phyloP scores from a whole-genome alignment of 1,140 invertebrate genomes.

The Drosophila tsacasi region DNA sequence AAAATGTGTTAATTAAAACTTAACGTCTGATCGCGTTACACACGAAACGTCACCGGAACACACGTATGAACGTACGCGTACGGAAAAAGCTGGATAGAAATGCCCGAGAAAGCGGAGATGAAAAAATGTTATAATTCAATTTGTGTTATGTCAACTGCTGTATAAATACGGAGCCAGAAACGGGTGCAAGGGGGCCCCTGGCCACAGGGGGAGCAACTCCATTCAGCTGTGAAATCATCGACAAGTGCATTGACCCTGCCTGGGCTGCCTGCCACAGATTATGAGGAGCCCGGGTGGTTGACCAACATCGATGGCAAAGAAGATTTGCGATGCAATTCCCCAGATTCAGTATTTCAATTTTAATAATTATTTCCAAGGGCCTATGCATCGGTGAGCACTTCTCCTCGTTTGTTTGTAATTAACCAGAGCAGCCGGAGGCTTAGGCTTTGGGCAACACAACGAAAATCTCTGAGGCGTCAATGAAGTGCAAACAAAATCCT shows the following conservation, averaged over 20 bases:
- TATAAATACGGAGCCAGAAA: conserved; percentile 33
- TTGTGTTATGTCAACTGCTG: conserved; percentile 60
- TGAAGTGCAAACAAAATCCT: conserved; percentile 5
- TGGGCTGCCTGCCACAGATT: not conserved
- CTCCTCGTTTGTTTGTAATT: conserved; percentile 39
- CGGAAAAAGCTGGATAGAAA: conserved; percentile 18
- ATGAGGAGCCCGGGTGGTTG: not conserved
- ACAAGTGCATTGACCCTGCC: conserved; percentile 61
- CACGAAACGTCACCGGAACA: conserved; percentile 38
- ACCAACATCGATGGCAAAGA: not conserved
- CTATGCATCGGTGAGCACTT: conserved; percentile 25
- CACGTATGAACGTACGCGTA: conserved; percentile 9
- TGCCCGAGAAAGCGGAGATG: conserved; percentile 23
- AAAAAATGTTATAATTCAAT: conserved; percentile 72
- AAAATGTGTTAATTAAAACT: conserved; percentile 79
- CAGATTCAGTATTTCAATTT: not conserved
- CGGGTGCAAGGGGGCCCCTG: not conserved
- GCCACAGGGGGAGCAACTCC: not conserved
- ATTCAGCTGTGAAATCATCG: conserved; percentile 51
- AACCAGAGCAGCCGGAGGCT: conserved; percentile 20
- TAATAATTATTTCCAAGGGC: conserved; percentile 17
- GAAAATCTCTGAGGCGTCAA: conserved; percentile 22
- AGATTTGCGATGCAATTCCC: conserved; percentile 14
- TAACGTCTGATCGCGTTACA: conserved; percentile 70
- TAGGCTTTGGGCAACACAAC: not conserved